Evolutionary conservation across 2,888 invertebrate genomes (phyloP), one percentile per base, ranked within the genome.

Genomic region (Acrobeloides nanus): DNA sequence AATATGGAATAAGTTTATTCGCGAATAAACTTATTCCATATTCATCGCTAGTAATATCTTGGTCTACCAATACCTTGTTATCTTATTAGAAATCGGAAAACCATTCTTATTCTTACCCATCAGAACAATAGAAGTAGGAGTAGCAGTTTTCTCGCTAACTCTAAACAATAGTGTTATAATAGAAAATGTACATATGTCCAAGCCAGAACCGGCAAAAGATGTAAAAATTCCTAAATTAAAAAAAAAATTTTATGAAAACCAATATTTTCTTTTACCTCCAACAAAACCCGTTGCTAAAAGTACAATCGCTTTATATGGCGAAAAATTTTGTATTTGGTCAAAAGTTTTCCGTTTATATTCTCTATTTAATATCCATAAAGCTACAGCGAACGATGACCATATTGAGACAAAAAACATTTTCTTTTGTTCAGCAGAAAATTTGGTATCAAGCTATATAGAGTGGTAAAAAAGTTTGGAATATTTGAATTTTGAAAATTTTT

Each of bases 351-450:
- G 50, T 33, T 74, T 51, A 48, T 55, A 59, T 26, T 65, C 55
- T 1, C 55, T 51, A 50, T 74, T 74, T n/a, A 73, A 56, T 17
- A 74, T 50, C 46, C 64, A 69, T n/a, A 73, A 53, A 4, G 73
- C 68, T 23, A 72, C 57, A 3, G 74, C 72, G 48, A 74, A 73
- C 0, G 72, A 55, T 15, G 64, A 62, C 73, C 72, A 73, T 18
- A 74, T 62, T 2, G 70, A 64, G 12, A 74, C 73, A 51, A 74
- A 73, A 18, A 64, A 48, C 68, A 74, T 74, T 47, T 74, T 74
- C 57, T 73, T 74, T 46, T 60, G 52, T 0, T 65, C 51, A 1
- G 63, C 60, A 1, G 60, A 48, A 35, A 74, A 55, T n/a, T 51
- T 29, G 3, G 57, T 59, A 32, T 73, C 73, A n/a, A 74, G 39